Percentiles rank a stretch among this genome's conserved stretches.
Evolutionary conservation across 1,140 invertebrate species (phyloP).

Genomic region (Cyclina sinensis): DNA sequence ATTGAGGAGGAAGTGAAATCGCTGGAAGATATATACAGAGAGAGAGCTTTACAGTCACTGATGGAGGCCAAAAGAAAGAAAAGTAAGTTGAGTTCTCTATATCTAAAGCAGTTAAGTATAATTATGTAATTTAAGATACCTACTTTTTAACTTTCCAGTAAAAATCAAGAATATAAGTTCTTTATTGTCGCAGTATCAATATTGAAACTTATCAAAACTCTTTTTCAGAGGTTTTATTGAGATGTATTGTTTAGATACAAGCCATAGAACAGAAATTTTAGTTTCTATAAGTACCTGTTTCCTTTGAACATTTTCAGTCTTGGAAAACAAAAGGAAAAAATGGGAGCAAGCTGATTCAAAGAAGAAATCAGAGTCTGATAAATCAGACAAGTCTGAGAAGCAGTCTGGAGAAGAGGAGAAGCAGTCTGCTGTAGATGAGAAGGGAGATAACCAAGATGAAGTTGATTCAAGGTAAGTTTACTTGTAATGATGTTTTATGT

Average conservation of each 20-base stretch:
- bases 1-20: slow-evolving; percentile 61
- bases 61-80: slow-evolving; percentile 63
- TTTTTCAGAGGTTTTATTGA: no score
- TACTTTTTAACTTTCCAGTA: no score
- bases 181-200: no score
- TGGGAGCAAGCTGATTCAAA: slow-evolving; percentile 23
- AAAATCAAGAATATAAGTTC: no score
- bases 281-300: neutral
- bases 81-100: slow-evolving; percentile 46
- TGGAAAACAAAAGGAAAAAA: slow-evolving; percentile 62
- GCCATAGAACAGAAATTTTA: neutral
- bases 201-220: no score
- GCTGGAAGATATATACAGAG: slow-evolving; percentile 71
- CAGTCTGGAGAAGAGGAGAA: slow-evolving; percentile 26
- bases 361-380: slow-evolving; percentile 50
- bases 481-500: no score
- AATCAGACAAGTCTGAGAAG: slow-evolving; percentile 48
- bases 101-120: no score
- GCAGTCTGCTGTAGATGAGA: slow-evolving; percentile 17
- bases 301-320: slow-evolving; percentile 14
- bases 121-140: no score
- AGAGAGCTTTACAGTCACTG: slow-evolving; percentile 67
- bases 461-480: slow-evolving; percentile 25
- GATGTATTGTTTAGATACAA: no score
- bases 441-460: slow-evolving; percentile 29